Percentiles rank a stretch among this genome's conserved stretches.
phyloP scores from a whole-genome alignment of 2,113 vertebrate species.

The Aramus guarauna region DNA sequence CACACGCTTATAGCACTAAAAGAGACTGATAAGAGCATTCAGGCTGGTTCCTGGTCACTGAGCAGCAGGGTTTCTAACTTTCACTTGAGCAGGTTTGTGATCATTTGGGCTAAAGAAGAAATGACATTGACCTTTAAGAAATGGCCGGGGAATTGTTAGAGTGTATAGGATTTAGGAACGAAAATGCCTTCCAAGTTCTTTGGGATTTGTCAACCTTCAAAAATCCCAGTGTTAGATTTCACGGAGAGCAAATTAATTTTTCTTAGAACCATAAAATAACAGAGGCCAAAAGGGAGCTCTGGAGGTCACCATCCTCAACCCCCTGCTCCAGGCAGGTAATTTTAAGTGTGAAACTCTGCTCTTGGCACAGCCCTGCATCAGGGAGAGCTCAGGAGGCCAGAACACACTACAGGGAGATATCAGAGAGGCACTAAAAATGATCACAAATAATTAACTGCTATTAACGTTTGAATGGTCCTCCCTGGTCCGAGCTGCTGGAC shows the following conservation, averaged over 20 bases:
- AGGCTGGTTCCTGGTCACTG: neutral
- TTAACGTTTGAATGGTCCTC: neutral
- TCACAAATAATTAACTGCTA: neutral
- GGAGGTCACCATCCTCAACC: neutral
- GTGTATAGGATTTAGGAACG: neutral
- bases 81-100: neutral
- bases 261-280: neutral
- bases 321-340: neutral
- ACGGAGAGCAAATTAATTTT: neutral
- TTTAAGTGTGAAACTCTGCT: neutral
- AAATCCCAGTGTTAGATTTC: neutral
- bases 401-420: neutral
- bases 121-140: neutral
- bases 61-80: neutral
- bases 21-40: neutral
- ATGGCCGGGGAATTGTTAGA: neutral
- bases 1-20: neutral
- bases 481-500: neutral
- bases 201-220: neutral
- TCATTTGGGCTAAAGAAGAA: neutral
- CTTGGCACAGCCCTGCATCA: neutral
- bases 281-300: neutral
- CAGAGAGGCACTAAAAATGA: neutral
- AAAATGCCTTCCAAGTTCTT: neutral
- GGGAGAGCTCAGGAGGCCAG: neutral